Evolutionary conservation across 2,797 vertebrate species (phyloP).

Genomic region (Lithobates pipiens): DNA sequence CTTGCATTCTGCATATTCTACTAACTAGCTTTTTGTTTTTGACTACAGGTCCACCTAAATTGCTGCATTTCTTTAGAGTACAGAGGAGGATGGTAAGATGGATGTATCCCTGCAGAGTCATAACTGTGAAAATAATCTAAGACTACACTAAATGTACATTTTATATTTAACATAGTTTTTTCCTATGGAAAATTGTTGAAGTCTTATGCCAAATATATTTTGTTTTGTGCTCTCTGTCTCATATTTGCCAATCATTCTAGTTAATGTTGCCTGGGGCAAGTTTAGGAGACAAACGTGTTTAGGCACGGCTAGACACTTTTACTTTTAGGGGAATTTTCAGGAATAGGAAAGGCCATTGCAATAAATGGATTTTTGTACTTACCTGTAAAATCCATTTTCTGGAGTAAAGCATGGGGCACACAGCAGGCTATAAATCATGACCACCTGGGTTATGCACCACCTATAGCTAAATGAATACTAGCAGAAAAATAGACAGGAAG

Average conservation of each 20-base stretch:
- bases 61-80: neutral
- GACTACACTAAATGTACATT: neutral
- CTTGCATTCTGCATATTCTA: neutral
- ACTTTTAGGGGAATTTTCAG: slow-evolving; percentile 31
- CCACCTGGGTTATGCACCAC: too few species aligned
- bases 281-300: slow-evolving; percentile 43
- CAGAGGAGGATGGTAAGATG: neutral
- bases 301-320: slow-evolving; percentile 28
- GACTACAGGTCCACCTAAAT: neutral
- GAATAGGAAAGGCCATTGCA: neutral
- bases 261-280: slow-evolving; percentile 41
- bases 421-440: too few species aligned
- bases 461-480: too few species aligned
- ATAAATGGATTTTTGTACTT: neutral
- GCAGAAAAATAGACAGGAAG: too few species aligned
- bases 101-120: neutral
- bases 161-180: slow-evolving; percentile 10
- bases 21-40: neutral
- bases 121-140: neutral
- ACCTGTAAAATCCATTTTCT: too few species aligned
- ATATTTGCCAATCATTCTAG: slow-evolving; percentile 49
- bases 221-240: slow-evolving; percentile 10
- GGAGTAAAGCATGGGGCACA: too few species aligned
- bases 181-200: slow-evolving; percentile 28
- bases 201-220: slow-evolving; percentile 9